These are phyloP conservation scores for Zosterops japonicus DNA, from an alignment of 2,113 vertebrate species.

Conservation along the genomic window DNA sequence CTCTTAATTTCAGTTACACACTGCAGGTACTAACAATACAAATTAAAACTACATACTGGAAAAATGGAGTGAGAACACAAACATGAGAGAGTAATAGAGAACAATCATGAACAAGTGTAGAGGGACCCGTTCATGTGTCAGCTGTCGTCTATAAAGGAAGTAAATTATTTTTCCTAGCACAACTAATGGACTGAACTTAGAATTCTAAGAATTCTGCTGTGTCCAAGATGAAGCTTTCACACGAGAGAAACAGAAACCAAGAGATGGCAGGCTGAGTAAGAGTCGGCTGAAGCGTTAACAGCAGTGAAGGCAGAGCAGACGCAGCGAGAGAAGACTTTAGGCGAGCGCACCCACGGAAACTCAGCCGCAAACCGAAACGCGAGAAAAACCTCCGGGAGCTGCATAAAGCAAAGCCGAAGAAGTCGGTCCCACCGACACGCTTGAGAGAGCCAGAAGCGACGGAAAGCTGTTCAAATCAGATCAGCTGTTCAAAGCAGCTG, in stretches of 20 bases:
- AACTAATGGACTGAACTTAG: accelerated
- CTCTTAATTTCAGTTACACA: background rate
- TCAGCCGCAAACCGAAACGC: accelerated
- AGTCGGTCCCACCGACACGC: accelerated
- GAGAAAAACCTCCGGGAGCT: accelerated
- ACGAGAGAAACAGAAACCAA: background rate
- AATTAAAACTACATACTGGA: background rate
- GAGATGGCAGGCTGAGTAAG: accelerated
- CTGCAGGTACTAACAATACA: accelerated
- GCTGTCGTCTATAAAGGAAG: accelerated
- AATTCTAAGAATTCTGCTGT: no score
- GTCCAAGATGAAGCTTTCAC: no score
- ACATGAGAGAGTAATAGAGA: accelerated
- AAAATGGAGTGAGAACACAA: background rate
- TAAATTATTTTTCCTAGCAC: no score
- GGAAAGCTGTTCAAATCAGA: accelerated
- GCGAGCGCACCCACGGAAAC: accelerated
- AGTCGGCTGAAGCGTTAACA: accelerated
- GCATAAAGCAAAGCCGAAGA: accelerated
- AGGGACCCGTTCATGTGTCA: accelerated
- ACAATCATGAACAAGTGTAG: accelerated
- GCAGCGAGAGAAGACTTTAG: accelerated
- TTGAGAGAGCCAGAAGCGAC: accelerated
- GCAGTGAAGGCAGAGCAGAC: background rate
- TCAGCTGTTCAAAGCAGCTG: background rate